Conservation (phyloP, 2,888 invertebrate species). For the Chesias legatella region DNA sequence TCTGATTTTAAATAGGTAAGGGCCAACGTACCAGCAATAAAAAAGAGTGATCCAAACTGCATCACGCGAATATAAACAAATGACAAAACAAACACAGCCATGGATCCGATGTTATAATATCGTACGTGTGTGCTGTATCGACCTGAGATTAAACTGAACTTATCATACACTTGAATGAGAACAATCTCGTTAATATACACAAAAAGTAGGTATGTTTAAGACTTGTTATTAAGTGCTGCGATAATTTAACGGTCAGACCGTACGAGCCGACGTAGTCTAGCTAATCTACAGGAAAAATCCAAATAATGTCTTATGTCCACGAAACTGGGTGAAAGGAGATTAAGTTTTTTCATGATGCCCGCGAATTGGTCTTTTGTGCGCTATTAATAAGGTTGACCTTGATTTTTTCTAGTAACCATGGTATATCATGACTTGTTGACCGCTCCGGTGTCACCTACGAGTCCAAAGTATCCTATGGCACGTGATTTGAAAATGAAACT, state of each 20-base stretch:
- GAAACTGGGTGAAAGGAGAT: constrained; percentile 52
- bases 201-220: constrained; percentile 42
- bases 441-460: background rate
- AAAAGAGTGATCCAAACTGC: constrained; percentile 30
- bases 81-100: background rate
- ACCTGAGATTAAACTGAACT: constrained; percentile 49
- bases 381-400: constrained; percentile 54
- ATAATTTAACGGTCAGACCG: constrained; percentile 2
- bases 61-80: constrained; percentile 17
- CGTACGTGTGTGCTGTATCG: constrained; percentile 28
- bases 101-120: constrained; percentile 12
- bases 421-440: background rate
- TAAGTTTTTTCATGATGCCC: constrained; percentile 36
- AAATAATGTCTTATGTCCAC: too few species aligned
- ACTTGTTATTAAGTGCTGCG: constrained; percentile 34
- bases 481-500: background rate
- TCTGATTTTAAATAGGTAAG: too few species aligned
- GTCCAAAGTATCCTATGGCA: too few species aligned
- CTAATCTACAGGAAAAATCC: too few species aligned
- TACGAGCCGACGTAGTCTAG: constrained; percentile 7
- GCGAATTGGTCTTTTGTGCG: constrained; percentile 39
- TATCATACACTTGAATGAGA: constrained; percentile 51
- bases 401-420: constrained; percentile 38
- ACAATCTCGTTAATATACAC: constrained; percentile 51
- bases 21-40: constrained; percentile 34